Conservation (phyloP, 2,888 invertebrate genomes). For the Bombylius discolor region DNA sequence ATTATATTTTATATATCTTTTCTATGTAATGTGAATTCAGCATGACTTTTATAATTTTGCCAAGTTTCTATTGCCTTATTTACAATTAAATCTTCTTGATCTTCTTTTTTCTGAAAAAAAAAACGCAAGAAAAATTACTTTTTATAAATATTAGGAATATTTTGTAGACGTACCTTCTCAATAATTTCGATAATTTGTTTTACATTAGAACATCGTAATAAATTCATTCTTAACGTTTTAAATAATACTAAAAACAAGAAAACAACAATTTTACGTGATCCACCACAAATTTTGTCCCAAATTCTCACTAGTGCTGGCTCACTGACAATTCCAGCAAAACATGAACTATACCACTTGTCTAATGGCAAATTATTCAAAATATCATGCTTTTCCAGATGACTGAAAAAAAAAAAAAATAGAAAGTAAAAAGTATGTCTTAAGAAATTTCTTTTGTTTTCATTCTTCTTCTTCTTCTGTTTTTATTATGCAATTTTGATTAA, state of each 20-base stretch:
- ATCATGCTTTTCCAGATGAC: slow-evolving; percentile 52
- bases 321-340: slow-evolving; percentile 69
- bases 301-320: slow-evolving; percentile 67
- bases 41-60: slow-evolving; percentile 59
- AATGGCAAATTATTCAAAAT: slow-evolving; percentile 54
- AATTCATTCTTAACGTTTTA: slow-evolving; percentile 52
- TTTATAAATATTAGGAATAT: background rate
- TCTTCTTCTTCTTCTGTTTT: too few relatives aligned
- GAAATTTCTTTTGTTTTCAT: too few relatives aligned
- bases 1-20: slow-evolving; percentile 1
- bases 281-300: slow-evolving; percentile 81
- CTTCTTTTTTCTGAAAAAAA: slow-evolving; percentile 50
- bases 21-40: slow-evolving; percentile 25
- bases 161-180: slow-evolving; percentile 43
- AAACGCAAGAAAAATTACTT: background rate
- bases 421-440: too few relatives aligned
- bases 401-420: slow-evolving; percentile 26
- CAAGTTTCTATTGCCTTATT: slow-evolving; percentile 77
- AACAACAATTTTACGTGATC: slow-evolving; percentile 68
- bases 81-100: slow-evolving; percentile 62
- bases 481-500: too few relatives aligned
- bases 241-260: slow-evolving; percentile 64
- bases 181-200: slow-evolving; percentile 52
- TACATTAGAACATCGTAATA: slow-evolving; percentile 47
- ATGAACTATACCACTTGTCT: slow-evolving; percentile 66